Evolutionary conservation across 30 jellyfish, hydroid and myxozoan genomes (phyloP), one percentile per base, ranked within the genome.

Genomic region (Chrysaora quinquecirrha): DNA sequence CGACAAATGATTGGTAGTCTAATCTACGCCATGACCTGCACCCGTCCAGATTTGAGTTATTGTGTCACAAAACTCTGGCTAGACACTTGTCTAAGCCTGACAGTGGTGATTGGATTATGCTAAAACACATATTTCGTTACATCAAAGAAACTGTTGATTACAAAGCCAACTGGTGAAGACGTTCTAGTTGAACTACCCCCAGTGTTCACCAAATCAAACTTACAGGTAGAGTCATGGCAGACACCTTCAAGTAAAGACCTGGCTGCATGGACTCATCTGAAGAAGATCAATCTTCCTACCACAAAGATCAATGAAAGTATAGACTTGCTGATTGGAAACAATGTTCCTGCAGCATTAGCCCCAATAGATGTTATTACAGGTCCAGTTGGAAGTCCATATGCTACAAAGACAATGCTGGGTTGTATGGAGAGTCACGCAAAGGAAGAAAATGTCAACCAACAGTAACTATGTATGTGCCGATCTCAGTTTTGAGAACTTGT

Each of bases 311-410:
- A 38, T 38, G 54, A 6, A 38, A 38, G 54, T 38, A 38, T 38
- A 38, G 54, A 38, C 14, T 6, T 38, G 14, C 54, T 38, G 54
- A 38, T 29, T 22, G 87, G 87, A 31, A 62, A 62, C 68, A 76
- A 76, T 31, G 66, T 58, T 33, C 77, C 87, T 30, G 87, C 87
- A 76, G 87, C 78, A 25, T 76, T 76, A 35, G 87, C 76, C 32
- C 78, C 87, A 31, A 38, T 14, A 14, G 54, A 38, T 38, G 54
- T 38, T 38, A 14, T 38, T 38, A 38, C 54, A 38, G 54, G 54
- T 38, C 54, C 54, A 38, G 54, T 38, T 38, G 54, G 54, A 38
- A 38, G 54, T 38, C 54, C 54, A 30, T 58, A 23, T 32, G 78
- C 87, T 48, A 73, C 84, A 48, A 73, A 73, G 58, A 73, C 84